phyloP scores from a whole-genome alignment of 2,797 vertebrate species.

The Myoxocephalus aenaeus region DNA sequence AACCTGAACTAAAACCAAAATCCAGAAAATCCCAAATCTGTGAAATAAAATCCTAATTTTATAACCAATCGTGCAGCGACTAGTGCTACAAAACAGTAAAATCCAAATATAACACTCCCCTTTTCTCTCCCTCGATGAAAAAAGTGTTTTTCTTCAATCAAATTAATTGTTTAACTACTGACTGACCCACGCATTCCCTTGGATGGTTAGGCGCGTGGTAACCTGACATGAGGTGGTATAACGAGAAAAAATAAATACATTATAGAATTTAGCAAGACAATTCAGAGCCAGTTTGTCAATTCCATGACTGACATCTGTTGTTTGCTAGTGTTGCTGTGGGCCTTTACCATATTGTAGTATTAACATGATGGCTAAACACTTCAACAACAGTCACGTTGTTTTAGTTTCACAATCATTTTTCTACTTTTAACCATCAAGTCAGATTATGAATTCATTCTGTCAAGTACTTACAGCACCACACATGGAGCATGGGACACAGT shows the following conservation, averaged over 20 bases:
- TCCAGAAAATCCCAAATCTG: not conserved
- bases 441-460: constrained; percentile 67
- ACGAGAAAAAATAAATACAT: not conserved
- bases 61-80: not conserved
- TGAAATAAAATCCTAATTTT: not conserved
- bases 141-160: not conserved
- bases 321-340: constrained; percentile 8
- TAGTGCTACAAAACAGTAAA: not conserved
- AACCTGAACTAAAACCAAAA: not conserved
- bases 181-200: not conserved
- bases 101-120: not conserved
- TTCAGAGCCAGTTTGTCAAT: not conserved
- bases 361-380: constrained; percentile 7
- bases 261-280: not conserved
- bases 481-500: constrained; percentile 80
- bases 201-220: not conserved
- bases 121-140: not conserved
- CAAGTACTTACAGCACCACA: constrained; percentile 84
- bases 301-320: not conserved
- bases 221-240: not conserved
- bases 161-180: not conserved
- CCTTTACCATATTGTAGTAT: not conserved
- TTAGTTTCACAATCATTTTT: constrained; percentile 35
- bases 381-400: constrained; percentile 22
- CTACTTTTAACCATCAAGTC: constrained; percentile 54